Evolutionary conservation across 2,888 invertebrate species (phyloP).

Genomic region (Penaeus monodon): DNA sequence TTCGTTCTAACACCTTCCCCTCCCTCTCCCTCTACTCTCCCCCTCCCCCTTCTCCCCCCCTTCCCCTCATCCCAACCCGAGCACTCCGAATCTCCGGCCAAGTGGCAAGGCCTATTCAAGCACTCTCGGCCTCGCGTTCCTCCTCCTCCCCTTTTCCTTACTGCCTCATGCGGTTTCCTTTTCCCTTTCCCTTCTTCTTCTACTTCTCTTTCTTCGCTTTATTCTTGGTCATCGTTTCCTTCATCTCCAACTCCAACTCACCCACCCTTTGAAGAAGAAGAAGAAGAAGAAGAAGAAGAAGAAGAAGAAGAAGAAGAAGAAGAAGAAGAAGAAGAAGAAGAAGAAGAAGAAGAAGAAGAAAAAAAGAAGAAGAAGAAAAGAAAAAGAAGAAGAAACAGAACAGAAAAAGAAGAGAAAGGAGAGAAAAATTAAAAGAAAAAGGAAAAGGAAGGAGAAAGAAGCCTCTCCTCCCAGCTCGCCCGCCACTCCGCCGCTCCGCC

Average conservation of each 20-base stretch:
- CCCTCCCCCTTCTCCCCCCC: background rate
- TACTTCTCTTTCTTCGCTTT: background rate
- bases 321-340: background rate
- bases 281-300: conserved; percentile 8
- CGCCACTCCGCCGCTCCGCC: background rate
- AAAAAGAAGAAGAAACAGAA: background rate
- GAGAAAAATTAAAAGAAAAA: background rate
- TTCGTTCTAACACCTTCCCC: background rate
- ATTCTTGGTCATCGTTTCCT: background rate
- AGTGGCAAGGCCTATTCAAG: background rate
- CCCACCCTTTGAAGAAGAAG: background rate
- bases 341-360: background rate
- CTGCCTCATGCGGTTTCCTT: too few species aligned
- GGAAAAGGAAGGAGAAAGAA: background rate
- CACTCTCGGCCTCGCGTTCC: too few species aligned
- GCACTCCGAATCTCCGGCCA: background rate
- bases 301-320: conserved; percentile 4
- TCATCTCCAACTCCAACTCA: too few species aligned
- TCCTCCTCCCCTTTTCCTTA: too few species aligned
- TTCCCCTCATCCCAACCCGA: background rate
- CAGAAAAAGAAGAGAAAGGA: background rate
- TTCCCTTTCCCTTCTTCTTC: background rate
- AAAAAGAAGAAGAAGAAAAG: background rate
- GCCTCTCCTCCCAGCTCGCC: background rate
- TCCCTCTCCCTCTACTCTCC: background rate